phyloP scores from a whole-genome alignment of 1,140 invertebrate genomes.

The Drosophila pseudoobscura region DNA sequence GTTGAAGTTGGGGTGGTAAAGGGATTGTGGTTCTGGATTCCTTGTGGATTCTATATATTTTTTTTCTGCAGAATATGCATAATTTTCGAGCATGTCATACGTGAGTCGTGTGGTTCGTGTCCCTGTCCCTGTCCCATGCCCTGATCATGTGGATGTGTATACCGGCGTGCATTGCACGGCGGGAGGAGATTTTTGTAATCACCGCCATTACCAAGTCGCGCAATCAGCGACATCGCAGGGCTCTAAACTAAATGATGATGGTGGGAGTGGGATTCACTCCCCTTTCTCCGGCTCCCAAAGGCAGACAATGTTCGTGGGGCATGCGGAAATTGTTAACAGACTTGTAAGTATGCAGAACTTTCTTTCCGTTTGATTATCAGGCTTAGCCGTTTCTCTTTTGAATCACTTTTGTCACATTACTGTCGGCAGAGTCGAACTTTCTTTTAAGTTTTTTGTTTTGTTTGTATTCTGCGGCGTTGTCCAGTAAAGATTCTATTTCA shows the following conservation, averaged over 20 bases:
- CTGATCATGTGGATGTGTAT: background rate
- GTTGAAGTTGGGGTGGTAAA: constrained; percentile 9
- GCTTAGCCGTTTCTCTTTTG: background rate
- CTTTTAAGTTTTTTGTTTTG: too few species aligned
- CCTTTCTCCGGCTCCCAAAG: constrained; percentile 16
- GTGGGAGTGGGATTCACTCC: constrained; percentile 30
- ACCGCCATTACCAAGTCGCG: constrained; percentile 76
- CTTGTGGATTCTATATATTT: constrained; percentile 21
- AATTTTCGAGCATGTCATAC: constrained; percentile 77
- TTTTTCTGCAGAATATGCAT: constrained; percentile 76
- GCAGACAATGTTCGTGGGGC: constrained; percentile 32
- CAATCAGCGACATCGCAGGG: constrained; percentile 68
- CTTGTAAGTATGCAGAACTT: constrained; percentile 1
- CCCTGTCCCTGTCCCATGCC: constrained; percentile 15
- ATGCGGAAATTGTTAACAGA: constrained; percentile 35
- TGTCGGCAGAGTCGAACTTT: too few species aligned
- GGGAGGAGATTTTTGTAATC: constrained; percentile 67
- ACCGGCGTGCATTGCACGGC: background rate
- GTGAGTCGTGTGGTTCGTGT: constrained; percentile 41
- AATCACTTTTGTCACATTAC: too few species aligned
- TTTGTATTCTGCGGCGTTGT: too few species aligned
- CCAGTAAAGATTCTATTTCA: too few species aligned
- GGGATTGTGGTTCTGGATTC: constrained; percentile 33
- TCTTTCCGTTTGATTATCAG: constrained; percentile 26
- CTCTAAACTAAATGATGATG: constrained; percentile 61